Base-by-base conservation (phyloP, 2,797 vertebrate genomes). In the Eulemur rubriventer region DNA sequence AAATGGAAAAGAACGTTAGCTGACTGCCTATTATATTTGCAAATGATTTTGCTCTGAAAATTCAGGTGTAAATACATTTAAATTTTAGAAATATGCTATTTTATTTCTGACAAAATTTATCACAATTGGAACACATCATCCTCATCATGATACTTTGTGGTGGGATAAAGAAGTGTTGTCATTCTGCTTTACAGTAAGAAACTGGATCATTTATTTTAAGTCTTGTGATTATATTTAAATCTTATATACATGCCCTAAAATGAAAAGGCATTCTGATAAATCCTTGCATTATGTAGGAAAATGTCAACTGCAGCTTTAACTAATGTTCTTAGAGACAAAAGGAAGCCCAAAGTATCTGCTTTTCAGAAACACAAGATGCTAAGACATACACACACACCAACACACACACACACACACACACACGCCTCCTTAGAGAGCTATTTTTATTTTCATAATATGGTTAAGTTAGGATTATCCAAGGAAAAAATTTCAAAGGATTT, bases 391-490 rank as follows among this genome's bases (percentile, higher is more conserved):
- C 22, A 43, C 43, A 38, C 26, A 76, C 61, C 18, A 38, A 30
- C 20, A 33, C 9, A 46, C 43, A 35, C 63, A 28, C 13, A n/a
- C 16, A 24, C 16, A 43, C 43, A 28, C 24, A 41, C 7, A 50
- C 41, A n/a, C 63, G 0, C 22, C 48, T 86, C 75, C 38, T 92
- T 84, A 48, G 83, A 97, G 41, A 96, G n/a, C 33, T 89, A 92
- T 89, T 96, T 97, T 83, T 97, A 79, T 97, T 97, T 97, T 98
- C 89, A 84, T 96, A 96, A 96, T 91, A 97, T 93, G 67, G 92
- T 76, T 97, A 97, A 91, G 59, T 96, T 97, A 96, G 78, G 86
- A 97, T 96, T 97, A 97, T 18, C 52, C 65, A 96, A 95, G 52
- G 61, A 97, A 96, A 97, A 95, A 91, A 91, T 73, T 96, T 96